phyloP scores from a whole-genome alignment of 64 coral and sea anemone species.

The Exaiptasia diaphana region DNA sequence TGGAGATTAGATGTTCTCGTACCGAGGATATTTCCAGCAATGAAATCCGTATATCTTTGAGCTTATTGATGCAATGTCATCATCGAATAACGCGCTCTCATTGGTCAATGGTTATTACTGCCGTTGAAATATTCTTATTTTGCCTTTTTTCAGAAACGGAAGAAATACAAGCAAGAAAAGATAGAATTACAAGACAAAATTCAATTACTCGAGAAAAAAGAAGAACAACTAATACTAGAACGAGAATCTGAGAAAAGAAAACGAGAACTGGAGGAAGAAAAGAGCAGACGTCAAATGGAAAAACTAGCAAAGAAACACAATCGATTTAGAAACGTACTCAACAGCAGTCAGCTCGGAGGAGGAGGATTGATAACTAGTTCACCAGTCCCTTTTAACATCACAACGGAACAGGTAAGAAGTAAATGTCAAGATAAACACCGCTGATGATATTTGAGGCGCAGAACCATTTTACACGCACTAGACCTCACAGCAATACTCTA shows the following conservation, averaged over 20 bases:
- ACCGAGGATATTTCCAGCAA: too few relatives aligned
- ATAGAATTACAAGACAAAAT: conserved; percentile 26
- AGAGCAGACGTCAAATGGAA: conserved; percentile 40
- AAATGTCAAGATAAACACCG: neutral
- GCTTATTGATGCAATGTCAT: too few relatives aligned
- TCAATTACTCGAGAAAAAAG: conserved; percentile 43
- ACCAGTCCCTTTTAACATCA: conserved; percentile 24
- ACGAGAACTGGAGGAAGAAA: conserved; percentile 50
- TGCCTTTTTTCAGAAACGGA: conserved; percentile 18
- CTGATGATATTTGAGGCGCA: neutral
- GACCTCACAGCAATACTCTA: neutral
- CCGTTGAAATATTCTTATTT: neutral
- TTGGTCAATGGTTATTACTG: neutral
- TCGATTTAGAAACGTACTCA: conserved; percentile 49
- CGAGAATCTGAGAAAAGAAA: conserved; percentile 42
- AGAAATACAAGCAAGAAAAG: conserved; percentile 48
- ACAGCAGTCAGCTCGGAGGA: conserved; percentile 27
- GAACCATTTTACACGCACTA: neutral
- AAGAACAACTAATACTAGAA: conserved; percentile 49
- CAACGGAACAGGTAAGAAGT: conserved; percentile 31
- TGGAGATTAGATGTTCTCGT: too few relatives aligned
- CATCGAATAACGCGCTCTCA: too few relatives aligned
- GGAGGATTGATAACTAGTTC: neutral
- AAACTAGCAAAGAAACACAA: conserved; percentile 50
- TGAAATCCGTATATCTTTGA: too few relatives aligned